phyloP scores from a whole-genome alignment of 2,113 vertebrate species.

The Anser cygnoides region DNA sequence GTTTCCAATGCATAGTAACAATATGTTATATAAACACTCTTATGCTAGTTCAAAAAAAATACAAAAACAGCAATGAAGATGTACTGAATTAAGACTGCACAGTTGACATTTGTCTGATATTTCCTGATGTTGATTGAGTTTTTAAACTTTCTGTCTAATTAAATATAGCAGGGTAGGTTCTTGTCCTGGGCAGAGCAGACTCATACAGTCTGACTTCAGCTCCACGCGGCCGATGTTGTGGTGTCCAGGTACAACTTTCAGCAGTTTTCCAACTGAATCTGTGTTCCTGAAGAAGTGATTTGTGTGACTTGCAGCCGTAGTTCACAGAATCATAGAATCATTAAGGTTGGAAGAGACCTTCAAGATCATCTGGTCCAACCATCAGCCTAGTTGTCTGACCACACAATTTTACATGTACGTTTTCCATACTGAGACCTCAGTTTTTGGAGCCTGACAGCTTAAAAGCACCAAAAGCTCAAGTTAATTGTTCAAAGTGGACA shows the following conservation, averaged over 20 bases:
- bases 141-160: slow-evolving; percentile 20
- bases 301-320: neutral
- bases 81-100: neutral
- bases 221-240: neutral
- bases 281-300: neutral
- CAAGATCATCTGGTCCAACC: too few species aligned
- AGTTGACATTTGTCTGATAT: neutral
- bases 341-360: too few species aligned
- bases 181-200: neutral
- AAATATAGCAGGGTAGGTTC: neutral
- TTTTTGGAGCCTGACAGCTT: neutral
- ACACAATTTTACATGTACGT: neutral
- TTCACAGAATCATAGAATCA: too few species aligned
- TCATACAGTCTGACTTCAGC: neutral
- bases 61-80: neutral
- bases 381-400: neutral
- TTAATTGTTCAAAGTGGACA: neutral
- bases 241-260: slow-evolving; percentile 2
- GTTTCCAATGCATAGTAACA: slow-evolving; percentile 18
- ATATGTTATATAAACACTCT: neutral
- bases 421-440: neutral
- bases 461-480: neutral
- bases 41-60: neutral
- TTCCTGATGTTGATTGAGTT: slow-evolving; percentile 17
- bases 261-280: neutral